A percentile compares a stretch with the other conserved stretches of the same genome.
Evolutionary conservation across 2,113 vertebrate species (phyloP).

Genomic region (Hemicordylus capensis): DNA sequence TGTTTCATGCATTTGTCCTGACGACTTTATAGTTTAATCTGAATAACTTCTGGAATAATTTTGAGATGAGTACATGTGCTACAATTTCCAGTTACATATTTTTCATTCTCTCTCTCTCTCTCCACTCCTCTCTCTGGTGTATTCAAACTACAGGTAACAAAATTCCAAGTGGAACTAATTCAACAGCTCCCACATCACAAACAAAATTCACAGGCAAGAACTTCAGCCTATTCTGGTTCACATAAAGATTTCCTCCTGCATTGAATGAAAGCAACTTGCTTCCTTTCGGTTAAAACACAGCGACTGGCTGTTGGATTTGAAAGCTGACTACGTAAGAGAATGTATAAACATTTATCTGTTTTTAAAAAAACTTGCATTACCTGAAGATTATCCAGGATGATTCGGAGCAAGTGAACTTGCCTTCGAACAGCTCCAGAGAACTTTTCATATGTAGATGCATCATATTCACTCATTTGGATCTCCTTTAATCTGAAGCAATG

Average conservation of each 20-base stretch:
- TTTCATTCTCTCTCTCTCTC: no score
- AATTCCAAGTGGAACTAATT: neutral
- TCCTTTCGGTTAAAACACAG: neutral
- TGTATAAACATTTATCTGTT: neutral
- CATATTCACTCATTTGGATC: slow-evolving; percentile 96
- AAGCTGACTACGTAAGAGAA: neutral
- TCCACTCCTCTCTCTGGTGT: no score
- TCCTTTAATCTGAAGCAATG: slow-evolving; percentile 85
- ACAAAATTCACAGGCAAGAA: no score
- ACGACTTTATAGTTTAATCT: neutral
- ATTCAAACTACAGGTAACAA: neutral
- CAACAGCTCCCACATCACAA: neutral
- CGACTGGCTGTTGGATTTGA: neutral
- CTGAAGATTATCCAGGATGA: slow-evolving; percentile 95
- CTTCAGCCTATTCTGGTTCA: no score
- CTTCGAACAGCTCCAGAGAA: slow-evolving; percentile 89
- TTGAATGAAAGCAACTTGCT: neutral
- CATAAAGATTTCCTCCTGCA: neutral
- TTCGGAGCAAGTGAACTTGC: slow-evolving; percentile 90
- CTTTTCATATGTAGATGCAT: slow-evolving; percentile 87
- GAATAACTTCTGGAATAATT: neutral
- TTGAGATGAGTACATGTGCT: neutral
- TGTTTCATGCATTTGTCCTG: neutral
- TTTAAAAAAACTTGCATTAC: slow-evolving; percentile 66
- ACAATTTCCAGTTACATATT: neutral